These are phyloP conservation scores for Mythimna loreyi DNA, from an alignment of 2,888 invertebrate species.

Conservation along the genomic window DNA sequence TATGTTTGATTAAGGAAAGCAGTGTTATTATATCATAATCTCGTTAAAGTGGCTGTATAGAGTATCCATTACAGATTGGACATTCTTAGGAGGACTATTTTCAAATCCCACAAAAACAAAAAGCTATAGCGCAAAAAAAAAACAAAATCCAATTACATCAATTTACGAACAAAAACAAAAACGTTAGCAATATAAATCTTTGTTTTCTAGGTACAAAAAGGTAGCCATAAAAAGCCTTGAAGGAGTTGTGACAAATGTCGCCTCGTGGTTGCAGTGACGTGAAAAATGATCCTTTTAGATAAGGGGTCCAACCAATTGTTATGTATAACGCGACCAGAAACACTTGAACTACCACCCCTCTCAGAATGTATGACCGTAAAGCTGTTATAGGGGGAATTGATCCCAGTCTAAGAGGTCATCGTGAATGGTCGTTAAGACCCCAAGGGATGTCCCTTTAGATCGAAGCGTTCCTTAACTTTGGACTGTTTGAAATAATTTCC, in stretches of 20 bases:
- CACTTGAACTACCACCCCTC: constrained; percentile 60
- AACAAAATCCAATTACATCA: constrained; percentile 64
- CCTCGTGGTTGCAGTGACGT: constrained; percentile 84
- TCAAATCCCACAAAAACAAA: not conserved
- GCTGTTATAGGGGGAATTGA: constrained; percentile 4
- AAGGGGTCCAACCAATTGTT: constrained; percentile 85
- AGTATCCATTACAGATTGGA: no score
- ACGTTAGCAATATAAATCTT: constrained; percentile 75
- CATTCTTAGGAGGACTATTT: not conserved
- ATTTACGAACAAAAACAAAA: constrained; percentile 64
- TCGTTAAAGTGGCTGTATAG: no score
- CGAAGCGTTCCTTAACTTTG: constrained; percentile 68
- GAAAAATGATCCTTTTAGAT: constrained; percentile 88
- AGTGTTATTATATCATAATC: not conserved
- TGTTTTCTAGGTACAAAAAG: constrained; percentile 76
- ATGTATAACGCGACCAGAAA: constrained; percentile 76
- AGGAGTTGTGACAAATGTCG: constrained; percentile 86
- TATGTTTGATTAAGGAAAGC: no score
- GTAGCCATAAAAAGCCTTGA: constrained; percentile 82
- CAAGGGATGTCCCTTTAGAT: constrained; percentile 72
- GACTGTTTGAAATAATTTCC: constrained; percentile 78
- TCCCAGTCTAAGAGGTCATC: constrained; percentile 57
- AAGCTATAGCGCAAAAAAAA: constrained; percentile 17
- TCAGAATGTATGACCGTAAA: not conserved
- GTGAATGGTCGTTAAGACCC: constrained; percentile 61